Evolutionary conservation across 2,113 vertebrate species (phyloP), one percentile per base, ranked within the genome.

Genomic region (Apodemus speciosus): DNA sequence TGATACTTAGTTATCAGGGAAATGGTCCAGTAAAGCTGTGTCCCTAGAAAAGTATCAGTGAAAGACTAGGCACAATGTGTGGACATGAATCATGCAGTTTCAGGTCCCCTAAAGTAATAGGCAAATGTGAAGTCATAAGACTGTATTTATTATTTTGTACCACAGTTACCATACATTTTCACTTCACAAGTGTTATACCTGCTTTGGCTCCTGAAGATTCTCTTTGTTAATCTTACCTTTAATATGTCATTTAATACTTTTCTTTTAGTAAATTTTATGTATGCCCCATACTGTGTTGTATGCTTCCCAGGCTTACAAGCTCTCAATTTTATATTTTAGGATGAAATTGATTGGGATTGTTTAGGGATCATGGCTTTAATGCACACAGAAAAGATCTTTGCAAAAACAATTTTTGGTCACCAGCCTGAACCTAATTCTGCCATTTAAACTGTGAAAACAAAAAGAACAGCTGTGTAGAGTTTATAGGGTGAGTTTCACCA

Each of bases 61-160:
- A 77, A 66, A 60, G 60, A 79, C 64, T 84, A n/a, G 62, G 68
- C 9, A 75, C 6, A 64, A 9, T 72, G 32, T 4, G 0, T 89
- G 32, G 20, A 56, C 0, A 27, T 77, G 66, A 84, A 7, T 32
- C 35, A 25, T 40, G 10, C 21, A 25, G 30, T 69, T 6, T 53
- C 35, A 93, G 21, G 7, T 35, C 14, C 80, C 51, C 30, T 64
- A 6, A n/a, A 7, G n/a, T 80, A 43, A 64, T 18, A 5, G 87
- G 1, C 27, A 76, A 38, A 62, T 88, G 56, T 69, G 0, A 64
- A 64, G 10, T 66, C 76, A 46, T 58, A 23, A 3, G 25, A 84
- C n/a, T 60, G 20, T 81, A 13, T 95, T 93, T 81, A 13, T 95
- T 93, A 92, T 75, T 73, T 83, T 84, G 46, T 88, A 35, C 40